A percentile compares a stretch with the other conserved stretches of the same genome.
These are phyloP conservation scores for Caranx melampygus DNA, from an alignment of 2,113 vertebrate genomes.

Conservation along the genomic window DNA sequence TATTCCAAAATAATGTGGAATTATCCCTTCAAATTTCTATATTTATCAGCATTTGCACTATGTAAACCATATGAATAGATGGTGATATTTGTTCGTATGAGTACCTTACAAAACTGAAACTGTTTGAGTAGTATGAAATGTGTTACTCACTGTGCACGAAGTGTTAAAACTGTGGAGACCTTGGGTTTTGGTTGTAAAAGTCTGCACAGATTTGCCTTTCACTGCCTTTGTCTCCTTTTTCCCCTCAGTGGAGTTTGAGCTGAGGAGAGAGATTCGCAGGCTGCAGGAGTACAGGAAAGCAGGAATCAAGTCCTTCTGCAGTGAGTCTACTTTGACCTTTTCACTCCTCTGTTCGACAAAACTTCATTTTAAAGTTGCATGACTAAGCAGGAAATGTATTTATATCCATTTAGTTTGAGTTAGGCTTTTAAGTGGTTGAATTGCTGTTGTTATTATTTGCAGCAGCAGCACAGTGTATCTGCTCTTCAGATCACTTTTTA, in stretches of 20 bases:
- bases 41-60: neutral
- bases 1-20: neutral
- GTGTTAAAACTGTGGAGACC: neutral
- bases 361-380: conserved; percentile 23
- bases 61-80: neutral
- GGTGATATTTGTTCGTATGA: neutral
- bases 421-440: conserved; percentile 6
- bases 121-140: neutral
- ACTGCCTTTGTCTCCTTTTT: conserved; percentile 26
- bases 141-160: neutral
- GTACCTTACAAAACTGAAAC: neutral
- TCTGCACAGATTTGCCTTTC: conserved; percentile 3
- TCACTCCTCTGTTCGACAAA: conserved; percentile 6
- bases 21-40: neutral
- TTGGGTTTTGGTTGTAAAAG: neutral
- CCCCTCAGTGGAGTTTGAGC: conserved; percentile 95
- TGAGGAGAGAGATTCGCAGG: conserved; percentile 92
- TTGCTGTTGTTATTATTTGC: conserved; percentile 10
- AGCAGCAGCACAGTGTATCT: neutral
- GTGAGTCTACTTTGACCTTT: conserved; percentile 85
- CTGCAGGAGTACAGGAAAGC: conserved; percentile 95
- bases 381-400: conserved; percentile 22
- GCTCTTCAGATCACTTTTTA: conserved; percentile 1
- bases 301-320: conserved; percentile 96
- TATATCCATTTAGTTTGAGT: conserved; percentile 27